These are phyloP conservation scores for Acanthosepion esculentum DNA, from an alignment of 2,888 invertebrate genomes.

Conservation along the genomic window DNA sequence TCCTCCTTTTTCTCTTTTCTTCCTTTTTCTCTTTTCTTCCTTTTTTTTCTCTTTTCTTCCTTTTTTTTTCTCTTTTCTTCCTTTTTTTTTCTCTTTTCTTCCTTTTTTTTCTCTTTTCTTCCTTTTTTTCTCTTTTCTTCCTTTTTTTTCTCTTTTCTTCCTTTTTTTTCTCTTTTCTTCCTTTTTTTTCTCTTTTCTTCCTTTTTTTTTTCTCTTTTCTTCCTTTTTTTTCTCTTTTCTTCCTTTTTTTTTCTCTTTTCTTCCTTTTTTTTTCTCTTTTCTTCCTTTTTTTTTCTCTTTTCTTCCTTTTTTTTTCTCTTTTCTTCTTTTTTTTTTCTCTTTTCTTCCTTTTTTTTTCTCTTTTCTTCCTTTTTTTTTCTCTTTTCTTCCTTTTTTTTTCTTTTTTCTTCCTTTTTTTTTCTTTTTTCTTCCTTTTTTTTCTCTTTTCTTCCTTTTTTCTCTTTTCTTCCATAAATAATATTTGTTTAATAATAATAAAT, in stretches of 20 bases:
- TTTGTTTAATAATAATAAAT: no score
- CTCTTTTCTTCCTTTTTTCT: no score
- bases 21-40: not conserved
- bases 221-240: not conserved
- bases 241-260: not conserved
- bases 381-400: not conserved
- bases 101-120: no score
- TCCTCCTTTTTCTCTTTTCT: not conserved
- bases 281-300: not conserved
- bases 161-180: no score
- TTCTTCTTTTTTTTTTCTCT: no score
- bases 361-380: no score
- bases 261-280: not conserved
- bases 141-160: no score
- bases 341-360: no score
- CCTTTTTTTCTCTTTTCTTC: no score
- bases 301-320: not conserved
- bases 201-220: not conserved
- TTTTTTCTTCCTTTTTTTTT: not conserved
- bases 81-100: no score
- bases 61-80: not conserved
- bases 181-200: not conserved
- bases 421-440: no score
- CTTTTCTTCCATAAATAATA: no score
- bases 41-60: not conserved